Base-by-base conservation (phyloP, 2,113 vertebrate genomes). In the Hepsetus odoe region DNA sequence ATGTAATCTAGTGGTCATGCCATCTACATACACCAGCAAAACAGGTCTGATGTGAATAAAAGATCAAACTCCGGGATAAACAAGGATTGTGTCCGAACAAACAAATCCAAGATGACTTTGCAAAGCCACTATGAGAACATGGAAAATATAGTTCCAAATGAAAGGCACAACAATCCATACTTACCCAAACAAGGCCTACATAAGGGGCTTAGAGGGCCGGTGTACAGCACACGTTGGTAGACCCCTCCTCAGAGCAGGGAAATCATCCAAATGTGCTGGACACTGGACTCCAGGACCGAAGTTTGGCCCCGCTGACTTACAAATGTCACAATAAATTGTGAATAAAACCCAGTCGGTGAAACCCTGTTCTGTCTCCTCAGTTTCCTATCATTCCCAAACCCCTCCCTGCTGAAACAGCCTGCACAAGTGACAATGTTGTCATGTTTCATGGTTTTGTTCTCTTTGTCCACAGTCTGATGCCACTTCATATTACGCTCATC, bases 401-500 rank as follows among this genome's bases (percentile, higher is more conserved):
- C 26, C 49, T 56, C 38, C 9, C 51, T 80, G 59, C 0, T 61
- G 28, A 40, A 79, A 26, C 42, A 44, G 70, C n/a, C n/a, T n/a
- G n/a, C n/a, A n/a, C n/a, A n/a, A n/a, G n/a, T n/a, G 32, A 64
- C n/a, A 55, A 14, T 18, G 14, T 28, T 30, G 30, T 55, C 70
- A 82, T 33, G 8, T 64, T 59, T 51, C 44, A 62, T 5, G 30
- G 46, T 46, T 77, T 67, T 55, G 24, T 9, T 38, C 73, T 69
- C 44, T 32, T 32, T 49, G 46, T 75, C 53, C 22, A 26, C 64
- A 56, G 49, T 44, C 44, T 62, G 64, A 12, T 38, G 30, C 10
- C 3, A 8, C 44, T 42, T 32, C 5, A 53, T 70, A 10, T 28
- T 20, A n/a, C 28, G 30, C 4, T 20, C 13, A 26, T 58, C 11